These are phyloP conservation scores for Leguminivora glycinivorella DNA, from an alignment of 1,140 invertebrate species.

Conservation along the genomic window DNA sequence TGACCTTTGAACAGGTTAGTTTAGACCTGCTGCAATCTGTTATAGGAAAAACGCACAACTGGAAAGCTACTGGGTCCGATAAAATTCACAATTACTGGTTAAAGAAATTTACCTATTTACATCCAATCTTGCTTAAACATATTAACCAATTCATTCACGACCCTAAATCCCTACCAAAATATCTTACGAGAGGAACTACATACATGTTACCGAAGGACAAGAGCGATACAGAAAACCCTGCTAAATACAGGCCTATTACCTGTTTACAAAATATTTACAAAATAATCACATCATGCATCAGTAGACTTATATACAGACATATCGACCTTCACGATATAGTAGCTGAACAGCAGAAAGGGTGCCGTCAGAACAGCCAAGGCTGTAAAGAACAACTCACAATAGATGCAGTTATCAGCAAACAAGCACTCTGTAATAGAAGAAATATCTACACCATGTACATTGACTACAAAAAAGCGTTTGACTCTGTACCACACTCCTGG, in stretches of 20 bases:
- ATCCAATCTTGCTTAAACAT: background rate
- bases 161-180: slow-evolving; percentile 4
- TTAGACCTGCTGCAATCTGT: background rate
- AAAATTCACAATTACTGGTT: no score
- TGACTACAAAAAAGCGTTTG: slow-evolving; percentile 15
- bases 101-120: background rate
- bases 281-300: slow-evolving; percentile 16
- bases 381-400: no score
- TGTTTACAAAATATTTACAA: slow-evolving; percentile 29
- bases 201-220: slow-evolving; percentile 25
- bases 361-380: slow-evolving; percentile 8
- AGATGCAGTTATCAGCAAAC: no score
- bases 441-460: no score
- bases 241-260: slow-evolving; percentile 30
- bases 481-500: slow-evolving; percentile 14
- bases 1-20: background rate
- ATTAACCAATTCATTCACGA: slow-evolving; percentile 19
- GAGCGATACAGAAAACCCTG: slow-evolving; percentile 3
- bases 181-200: slow-evolving; percentile 20
- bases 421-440: no score
- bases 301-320: background rate
- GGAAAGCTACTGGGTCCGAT: background rate
- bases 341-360: slow-evolving; percentile 29
- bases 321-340: background rate
- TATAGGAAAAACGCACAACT: slow-evolving; percentile 17